These are phyloP conservation scores for Ophion slaviceki DNA, from an alignment of 2,888 invertebrate genomes.

Conservation along the genomic window DNA sequence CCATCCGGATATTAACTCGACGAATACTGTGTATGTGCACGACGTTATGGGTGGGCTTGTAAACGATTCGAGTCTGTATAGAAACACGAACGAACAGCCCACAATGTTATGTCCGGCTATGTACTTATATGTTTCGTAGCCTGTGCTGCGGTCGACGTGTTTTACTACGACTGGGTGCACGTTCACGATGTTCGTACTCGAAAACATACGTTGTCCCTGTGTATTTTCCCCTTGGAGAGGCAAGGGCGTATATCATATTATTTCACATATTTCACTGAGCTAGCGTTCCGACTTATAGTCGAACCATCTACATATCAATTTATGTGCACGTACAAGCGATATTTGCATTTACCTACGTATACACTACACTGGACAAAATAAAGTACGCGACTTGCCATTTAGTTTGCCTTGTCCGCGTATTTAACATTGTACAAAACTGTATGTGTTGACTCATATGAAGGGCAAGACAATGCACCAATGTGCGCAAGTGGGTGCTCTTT, in stretches of 20 bases:
- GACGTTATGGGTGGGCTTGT: not conserved
- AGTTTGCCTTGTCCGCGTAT: no score
- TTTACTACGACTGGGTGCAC: constrained; percentile 60
- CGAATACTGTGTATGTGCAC: not conserved
- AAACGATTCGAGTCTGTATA: constrained; percentile 36
- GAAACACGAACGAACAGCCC: constrained; percentile 60
- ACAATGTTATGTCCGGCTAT: constrained; percentile 56
- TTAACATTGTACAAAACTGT: no score
- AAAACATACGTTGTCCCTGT: constrained; percentile 4
- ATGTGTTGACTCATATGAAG: no score
- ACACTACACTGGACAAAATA: no score
- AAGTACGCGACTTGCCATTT: no score
- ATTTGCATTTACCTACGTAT: no score
- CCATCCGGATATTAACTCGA: constrained; percentile 14
- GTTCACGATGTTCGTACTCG: constrained; percentile 39
- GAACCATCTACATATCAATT: no score
- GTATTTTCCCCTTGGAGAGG: not conserved
- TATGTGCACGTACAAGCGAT: not conserved
- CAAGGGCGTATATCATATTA: not conserved
- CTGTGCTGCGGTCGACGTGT: constrained; percentile 69
- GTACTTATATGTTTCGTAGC: constrained; percentile 68
- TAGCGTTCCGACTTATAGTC: not conserved
- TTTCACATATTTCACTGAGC: not conserved
- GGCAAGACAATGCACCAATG: no score
- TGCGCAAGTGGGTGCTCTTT: no score